Conservation (phyloP, 2,888 invertebrate species). For the Hecatera dysodea region DNA sequence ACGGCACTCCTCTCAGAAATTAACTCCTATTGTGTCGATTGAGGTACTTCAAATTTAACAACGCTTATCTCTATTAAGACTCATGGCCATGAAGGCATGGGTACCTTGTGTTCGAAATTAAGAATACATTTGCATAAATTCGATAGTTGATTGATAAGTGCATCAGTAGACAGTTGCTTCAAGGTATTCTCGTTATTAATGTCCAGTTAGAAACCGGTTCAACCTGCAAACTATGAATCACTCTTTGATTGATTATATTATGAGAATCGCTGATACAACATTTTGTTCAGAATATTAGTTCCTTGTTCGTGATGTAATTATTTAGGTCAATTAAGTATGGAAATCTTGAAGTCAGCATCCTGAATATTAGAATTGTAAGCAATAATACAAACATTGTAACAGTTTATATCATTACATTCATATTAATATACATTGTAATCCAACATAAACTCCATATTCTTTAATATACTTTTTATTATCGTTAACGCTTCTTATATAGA, state of each 20-base stretch:
- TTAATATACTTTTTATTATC: neutral
- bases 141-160: conserved; percentile 56
- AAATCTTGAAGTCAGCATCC: conserved; percentile 37
- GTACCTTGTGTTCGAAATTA: conserved; percentile 35
- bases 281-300: conserved; percentile 39
- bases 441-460: neutral
- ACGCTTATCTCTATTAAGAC: conserved; percentile 40
- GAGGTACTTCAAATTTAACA: conserved; percentile 46
- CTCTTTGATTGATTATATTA: conserved; percentile 50
- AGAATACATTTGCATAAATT: conserved; percentile 52
- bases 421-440: no score
- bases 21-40: conserved; percentile 49
- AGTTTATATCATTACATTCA: no score
- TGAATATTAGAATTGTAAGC: conserved; percentile 25
- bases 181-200: conserved; percentile 58
- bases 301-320: conserved; percentile 45
- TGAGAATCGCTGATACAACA: conserved; percentile 26
- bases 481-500: conserved; percentile 1
- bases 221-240: conserved; percentile 55
- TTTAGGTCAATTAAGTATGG: conserved; percentile 37
- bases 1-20: conserved; percentile 40
- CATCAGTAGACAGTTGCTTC: conserved; percentile 50
- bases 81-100: conserved; percentile 40
- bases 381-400: conserved; percentile 2
- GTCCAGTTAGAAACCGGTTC: conserved; percentile 51